phyloP scores from a whole-genome alignment of 2,113 vertebrate genomes.

The Callopanchax toddi region DNA sequence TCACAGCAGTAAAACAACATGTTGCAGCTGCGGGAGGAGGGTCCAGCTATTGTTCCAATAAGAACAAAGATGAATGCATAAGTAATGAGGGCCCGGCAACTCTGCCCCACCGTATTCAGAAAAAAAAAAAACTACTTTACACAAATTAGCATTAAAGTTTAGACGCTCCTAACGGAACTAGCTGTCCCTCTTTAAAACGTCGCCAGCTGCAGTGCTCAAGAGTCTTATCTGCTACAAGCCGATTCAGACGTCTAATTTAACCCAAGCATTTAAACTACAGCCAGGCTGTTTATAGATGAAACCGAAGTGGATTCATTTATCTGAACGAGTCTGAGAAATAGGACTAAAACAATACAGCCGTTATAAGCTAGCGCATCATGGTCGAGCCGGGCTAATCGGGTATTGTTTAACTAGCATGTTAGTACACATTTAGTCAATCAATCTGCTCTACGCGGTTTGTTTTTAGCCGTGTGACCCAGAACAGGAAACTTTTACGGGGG shows the following conservation, averaged over 20 bases:
- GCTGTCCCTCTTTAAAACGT: not conserved
- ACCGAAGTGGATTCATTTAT: too few species aligned
- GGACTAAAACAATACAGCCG: not conserved
- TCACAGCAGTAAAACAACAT: too few species aligned
- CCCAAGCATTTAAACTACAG: not conserved
- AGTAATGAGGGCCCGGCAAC: conserved; percentile 60
- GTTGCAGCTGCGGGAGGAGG: conserved; percentile 46
- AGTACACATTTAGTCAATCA: conserved; percentile 17
- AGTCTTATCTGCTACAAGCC: too few species aligned
- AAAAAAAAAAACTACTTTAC: not conserved
- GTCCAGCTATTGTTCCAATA: conserved; percentile 76
- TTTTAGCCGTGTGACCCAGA: not conserved
- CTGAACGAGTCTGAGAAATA: too few species aligned
- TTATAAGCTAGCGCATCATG: conserved; percentile 10
- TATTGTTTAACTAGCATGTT: conserved; percentile 65
- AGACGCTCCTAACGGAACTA: not conserved
- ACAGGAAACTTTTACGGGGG: too few species aligned
- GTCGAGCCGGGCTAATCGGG: conserved; percentile 32
- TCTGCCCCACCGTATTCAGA: not conserved
- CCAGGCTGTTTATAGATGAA: too few species aligned
- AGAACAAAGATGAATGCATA: conserved; percentile 80
- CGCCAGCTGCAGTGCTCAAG: too few species aligned
- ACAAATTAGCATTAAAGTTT: not conserved
- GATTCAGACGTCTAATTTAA: conserved; percentile 9
- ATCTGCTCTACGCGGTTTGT: not conserved